Evolutionary conservation across 2,797 vertebrate species (phyloP), one percentile per base, ranked within the genome.

Genomic region (Pseudochirops cupreus): DNA sequence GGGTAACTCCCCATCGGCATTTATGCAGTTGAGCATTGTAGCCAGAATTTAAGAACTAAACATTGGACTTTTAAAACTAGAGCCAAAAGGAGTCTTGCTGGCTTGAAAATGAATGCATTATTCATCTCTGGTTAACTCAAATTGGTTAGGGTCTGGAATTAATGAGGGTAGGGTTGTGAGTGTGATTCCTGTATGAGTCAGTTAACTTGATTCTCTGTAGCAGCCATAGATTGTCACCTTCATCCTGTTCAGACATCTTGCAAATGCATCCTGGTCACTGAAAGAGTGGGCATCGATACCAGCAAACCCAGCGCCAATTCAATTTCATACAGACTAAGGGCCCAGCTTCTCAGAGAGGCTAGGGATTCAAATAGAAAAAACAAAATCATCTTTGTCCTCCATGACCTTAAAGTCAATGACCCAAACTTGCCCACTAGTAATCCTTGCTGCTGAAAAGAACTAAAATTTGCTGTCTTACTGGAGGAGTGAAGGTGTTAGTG

Each of bases 21-120:
- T 58, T 92, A 82, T 54, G 11, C 26, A 94, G 33, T 92, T 91
- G 54, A 58, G 46, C 91, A 50, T 95, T 67, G 92, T 9, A 62
- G 54, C 46, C 14, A 26, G 54, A 18, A 91, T 90, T 91, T 94
- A n/a, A 94, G 46, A 67, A 94, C 59, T 50, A 93, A 46, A 33
- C 10, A 67, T 90, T 90, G 55, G 46, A 24, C 24, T 91, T 94
- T 92, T 5, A 52, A 90, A 62, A 91, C 59, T 91, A 57, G 56
- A 31, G 13, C 3, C 55, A 5, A 59, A n/a, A 46, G 74, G 67
- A 74, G 7, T 39, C 9, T 46, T 46, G 39, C 16, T 59, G 67
- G 31, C 24, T 39, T 57, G 24, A 93, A 95, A 91, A 54, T 52
- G 57, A 93, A 74, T 53, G 46, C 52, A 90, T 93, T 56, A 52